These are phyloP conservation scores for Stomatorhinus walkeri DNA, from an alignment of 2,797 vertebrate genomes.

Conservation along the genomic window DNA sequence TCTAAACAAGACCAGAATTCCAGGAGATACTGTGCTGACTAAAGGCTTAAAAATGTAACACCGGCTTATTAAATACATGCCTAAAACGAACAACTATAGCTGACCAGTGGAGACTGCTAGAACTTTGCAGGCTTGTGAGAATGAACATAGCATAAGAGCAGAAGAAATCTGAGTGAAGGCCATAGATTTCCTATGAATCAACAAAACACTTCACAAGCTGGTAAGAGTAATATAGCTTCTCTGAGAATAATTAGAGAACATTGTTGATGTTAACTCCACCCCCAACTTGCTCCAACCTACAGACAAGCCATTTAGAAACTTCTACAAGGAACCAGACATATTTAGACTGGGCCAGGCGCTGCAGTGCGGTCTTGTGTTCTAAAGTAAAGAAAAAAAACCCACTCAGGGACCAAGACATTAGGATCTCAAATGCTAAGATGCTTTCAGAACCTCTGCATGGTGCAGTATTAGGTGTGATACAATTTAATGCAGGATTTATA, in stretches of 20 bases:
- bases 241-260: neutral
- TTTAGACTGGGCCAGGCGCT: neutral
- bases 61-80: neutral
- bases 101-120: neutral
- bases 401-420: neutral
- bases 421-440: neutral
- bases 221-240: neutral
- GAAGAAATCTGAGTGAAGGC: neutral
- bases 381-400: neutral
- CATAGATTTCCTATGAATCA: neutral
- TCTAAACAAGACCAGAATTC: neutral
- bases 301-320: neutral
- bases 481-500: neutral
- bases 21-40: neutral
- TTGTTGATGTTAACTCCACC: neutral
- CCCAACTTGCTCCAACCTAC: neutral
- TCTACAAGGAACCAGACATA: neutral
- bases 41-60: neutral
- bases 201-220: neutral
- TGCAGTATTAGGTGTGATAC: neutral
- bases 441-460: neutral
- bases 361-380: neutral
- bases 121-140: neutral
- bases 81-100: neutral
- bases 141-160: neutral